Base-by-base conservation (phyloP, 2,888 invertebrate genomes). In the Myopa testacea region DNA sequence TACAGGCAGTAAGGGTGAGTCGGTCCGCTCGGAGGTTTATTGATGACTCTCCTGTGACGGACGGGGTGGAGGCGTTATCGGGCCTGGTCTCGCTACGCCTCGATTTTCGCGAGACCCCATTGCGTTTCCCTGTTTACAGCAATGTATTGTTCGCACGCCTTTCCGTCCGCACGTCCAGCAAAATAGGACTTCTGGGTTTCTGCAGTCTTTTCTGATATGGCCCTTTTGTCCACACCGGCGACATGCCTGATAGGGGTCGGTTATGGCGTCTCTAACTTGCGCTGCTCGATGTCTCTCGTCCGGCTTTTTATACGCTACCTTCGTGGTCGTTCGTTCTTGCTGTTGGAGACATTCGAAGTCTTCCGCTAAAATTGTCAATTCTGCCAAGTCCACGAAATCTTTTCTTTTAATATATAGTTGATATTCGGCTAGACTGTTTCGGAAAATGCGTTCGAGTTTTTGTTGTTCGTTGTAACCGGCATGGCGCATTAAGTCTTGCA, bases 381-480 rank as follows among this genome's bases (percentile, higher is more conserved):
- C 77, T 12, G n/a, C 37, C 34, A 77, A 10, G 0, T 71, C 72
- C 0, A 50, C 8, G 67, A 77, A 77, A 16, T 77, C 75, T 4
- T 45, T 37, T 16, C 37, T 8, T 2, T 70, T 38, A 1, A 78
- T 78, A 5, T 74, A 78, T 34, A 68, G 55, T 34, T 69, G 70
- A 26, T 78, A 78, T 6, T 78, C 69, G 2, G 75, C 62, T 6
- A 34, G 60, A 4, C 69, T 34, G 19, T 70, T 78, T 4, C 63
- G 19, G 45, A 40, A 78, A 4, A 78, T 71, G 1, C 71, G 62
- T 14, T 78, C 71, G 8, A 77, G 58, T 37, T 77, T 71, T 4
- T 77, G 65, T 10, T 34, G 52, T n/a, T 63, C 55, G n/a, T 4
- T 26, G 34, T 52, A 70, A n/a, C 55, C 3, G 16, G 34, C 55